Conservation (phyloP, 2,797 vertebrate genomes). For the Periophthalmus magnuspinnatus region DNA sequence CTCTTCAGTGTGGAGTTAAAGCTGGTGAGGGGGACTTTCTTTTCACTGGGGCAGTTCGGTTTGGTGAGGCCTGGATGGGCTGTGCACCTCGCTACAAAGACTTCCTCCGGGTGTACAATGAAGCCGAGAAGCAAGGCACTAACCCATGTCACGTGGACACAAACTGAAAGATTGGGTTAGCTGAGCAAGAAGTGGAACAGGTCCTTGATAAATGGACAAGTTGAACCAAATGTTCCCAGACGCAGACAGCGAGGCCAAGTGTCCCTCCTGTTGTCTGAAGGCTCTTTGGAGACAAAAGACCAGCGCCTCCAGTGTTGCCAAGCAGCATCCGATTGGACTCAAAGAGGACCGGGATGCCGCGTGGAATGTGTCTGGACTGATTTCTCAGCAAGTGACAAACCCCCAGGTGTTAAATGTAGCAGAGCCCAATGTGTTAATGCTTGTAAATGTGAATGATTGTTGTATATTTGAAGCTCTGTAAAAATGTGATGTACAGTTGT, state of each 20-base stretch:
- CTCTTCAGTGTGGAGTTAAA: constrained; percentile 83
- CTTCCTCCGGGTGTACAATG: constrained; percentile 89
- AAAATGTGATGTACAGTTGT: constrained; percentile 84
- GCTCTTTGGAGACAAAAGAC: constrained; percentile 48
- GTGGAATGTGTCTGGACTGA: constrained; percentile 52
- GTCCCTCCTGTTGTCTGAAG: constrained; percentile 35
- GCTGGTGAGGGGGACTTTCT: constrained; percentile 90
- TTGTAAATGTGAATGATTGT: constrained; percentile 78
- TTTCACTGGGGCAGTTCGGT: constrained; percentile 91
- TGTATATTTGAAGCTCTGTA: constrained; percentile 81
- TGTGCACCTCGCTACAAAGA: constrained; percentile 94
- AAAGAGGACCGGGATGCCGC: constrained; percentile 36
- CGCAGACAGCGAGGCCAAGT: constrained; percentile 32
- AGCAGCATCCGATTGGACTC: constrained; percentile 63
- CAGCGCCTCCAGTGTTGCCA: constrained; percentile 56
- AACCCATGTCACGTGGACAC: constrained; percentile 92
- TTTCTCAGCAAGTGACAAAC: constrained; percentile 33
- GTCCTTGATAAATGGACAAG: constrained; percentile 30
- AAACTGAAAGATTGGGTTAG: constrained; percentile 79
- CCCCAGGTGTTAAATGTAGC: constrained; percentile 70
- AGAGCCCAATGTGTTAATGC: constrained; percentile 65
- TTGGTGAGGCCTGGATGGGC: constrained; percentile 92
- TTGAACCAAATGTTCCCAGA: constrained; percentile 24
- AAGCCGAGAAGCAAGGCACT: constrained; percentile 83
- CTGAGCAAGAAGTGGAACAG: constrained; percentile 28